These are phyloP conservation scores for Pluvialis apricaria DNA, from an alignment of 2,113 vertebrate species.

Conservation along the genomic window DNA sequence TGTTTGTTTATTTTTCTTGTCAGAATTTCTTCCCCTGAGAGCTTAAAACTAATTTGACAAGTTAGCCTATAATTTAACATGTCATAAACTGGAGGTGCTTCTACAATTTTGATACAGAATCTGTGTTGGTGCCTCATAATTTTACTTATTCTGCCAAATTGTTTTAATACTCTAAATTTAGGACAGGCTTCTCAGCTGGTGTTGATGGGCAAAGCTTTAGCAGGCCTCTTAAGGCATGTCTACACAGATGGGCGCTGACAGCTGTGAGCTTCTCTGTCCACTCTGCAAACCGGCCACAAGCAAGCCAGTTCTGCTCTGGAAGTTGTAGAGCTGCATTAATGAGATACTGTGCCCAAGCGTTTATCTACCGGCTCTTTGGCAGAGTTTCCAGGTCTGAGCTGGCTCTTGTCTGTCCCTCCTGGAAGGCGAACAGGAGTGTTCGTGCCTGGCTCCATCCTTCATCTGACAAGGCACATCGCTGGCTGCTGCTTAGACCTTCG, in stretches of 20 bases:
- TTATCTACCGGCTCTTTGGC: neutral
- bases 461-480: neutral
- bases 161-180: conserved; percentile 22
- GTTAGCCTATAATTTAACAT: conserved; percentile 15
- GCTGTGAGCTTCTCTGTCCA: neutral
- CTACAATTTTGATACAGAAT: neutral
- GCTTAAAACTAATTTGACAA: conserved; percentile 21
- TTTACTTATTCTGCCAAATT: conserved; percentile 19
- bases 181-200: neutral
- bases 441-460: neutral
- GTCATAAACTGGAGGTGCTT: neutral
- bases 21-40: neutral
- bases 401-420: neutral
- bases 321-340: neutral
- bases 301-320: neutral
- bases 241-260: neutral
- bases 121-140: neutral
- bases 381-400: neutral
- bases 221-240: neutral
- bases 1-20: conserved; percentile 14
- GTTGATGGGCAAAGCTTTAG: neutral
- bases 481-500: neutral
- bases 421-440: neutral
- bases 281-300: neutral
- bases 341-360: neutral